Evolutionary conservation across 2,888 invertebrate species (phyloP).

Genomic region (Dynastes grantii): DNA sequence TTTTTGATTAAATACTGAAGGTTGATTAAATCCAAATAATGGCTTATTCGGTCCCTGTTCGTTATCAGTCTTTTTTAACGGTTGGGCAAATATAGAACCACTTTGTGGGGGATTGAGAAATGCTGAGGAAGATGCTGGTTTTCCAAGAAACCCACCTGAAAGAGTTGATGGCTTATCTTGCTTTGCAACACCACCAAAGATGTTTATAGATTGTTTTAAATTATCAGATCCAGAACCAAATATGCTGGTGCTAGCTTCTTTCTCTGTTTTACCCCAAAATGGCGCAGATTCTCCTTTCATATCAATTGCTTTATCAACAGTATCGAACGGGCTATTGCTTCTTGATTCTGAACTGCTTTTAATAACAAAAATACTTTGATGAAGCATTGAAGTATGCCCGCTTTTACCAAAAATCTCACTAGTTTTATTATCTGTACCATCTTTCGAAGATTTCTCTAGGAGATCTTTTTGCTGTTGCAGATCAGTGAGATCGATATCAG

Average conservation of each 20-base stretch:
- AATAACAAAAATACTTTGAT: constrained; percentile 22
- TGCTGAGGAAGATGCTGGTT: neutral
- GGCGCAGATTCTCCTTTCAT: neutral
- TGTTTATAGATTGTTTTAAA: neutral
- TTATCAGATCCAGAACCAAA: constrained; percentile 17
- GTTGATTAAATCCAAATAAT: neutral
- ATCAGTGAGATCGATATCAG: constrained; percentile 39
- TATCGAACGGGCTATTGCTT: constrained; percentile 51
- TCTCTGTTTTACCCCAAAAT: constrained; percentile 34
- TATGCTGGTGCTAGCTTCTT: constrained; percentile 1
- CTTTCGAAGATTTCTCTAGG: constrained; percentile 9
- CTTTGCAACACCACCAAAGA: neutral
- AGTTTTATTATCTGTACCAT: constrained; percentile 8
- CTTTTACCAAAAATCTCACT: constrained; percentile 17
- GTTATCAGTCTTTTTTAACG: neutral
- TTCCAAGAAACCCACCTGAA: neutral
- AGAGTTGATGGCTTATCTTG: neutral
- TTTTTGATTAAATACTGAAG: constrained; percentile 6
- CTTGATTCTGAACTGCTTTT: constrained; percentile 43
- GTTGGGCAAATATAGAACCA: constrained; percentile 12
- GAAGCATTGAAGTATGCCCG: neutral
- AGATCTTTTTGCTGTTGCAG: constrained; percentile 8
- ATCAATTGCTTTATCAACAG: constrained; percentile 28
- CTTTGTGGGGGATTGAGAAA: neutral
- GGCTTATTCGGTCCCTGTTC: neutral